Evolutionary conservation across 2,113 vertebrate species (phyloP).

Genomic region (Trichechus manatus): DNA sequence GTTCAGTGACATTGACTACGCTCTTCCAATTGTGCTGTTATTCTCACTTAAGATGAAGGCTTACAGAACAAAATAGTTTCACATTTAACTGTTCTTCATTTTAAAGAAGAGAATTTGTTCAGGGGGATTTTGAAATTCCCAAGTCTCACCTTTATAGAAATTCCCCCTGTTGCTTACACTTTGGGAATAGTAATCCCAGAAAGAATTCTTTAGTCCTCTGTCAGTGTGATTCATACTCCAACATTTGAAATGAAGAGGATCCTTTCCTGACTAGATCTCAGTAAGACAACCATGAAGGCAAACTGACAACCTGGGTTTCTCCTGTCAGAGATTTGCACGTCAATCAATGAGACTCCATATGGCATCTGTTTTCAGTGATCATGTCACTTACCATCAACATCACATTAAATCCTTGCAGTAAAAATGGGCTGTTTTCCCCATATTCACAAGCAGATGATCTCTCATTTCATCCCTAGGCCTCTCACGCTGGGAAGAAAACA

Average conservation of each 20-base stretch:
- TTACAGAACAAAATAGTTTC: no score
- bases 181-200: neutral
- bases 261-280: conserved; percentile 52
- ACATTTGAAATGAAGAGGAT: neutral
- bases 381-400: conserved; percentile 65
- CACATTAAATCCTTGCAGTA: conserved; percentile 81
- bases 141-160: conserved; percentile 34
- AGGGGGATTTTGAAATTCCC: neutral
- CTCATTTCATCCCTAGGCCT: conserved; percentile 11
- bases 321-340: conserved; percentile 81
- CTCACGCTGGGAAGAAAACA: conserved; percentile 8
- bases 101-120: conserved; percentile 2
- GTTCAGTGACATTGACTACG: no score
- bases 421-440: conserved; percentile 60
- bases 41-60: no score
- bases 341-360: conserved; percentile 77
- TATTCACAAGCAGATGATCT: conserved; percentile 65
- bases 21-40: no score
- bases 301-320: conserved; percentile 75
- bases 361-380: conserved; percentile 79
- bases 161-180: neutral
- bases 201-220: conserved; percentile 22
- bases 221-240: neutral
- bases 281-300: conserved; percentile 63
- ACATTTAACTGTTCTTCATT: neutral